These are phyloP conservation scores for Holothuria glaberrima DNA, from an alignment of 35 echinoderm and acorn worm species.

Conservation along the genomic window DNA sequence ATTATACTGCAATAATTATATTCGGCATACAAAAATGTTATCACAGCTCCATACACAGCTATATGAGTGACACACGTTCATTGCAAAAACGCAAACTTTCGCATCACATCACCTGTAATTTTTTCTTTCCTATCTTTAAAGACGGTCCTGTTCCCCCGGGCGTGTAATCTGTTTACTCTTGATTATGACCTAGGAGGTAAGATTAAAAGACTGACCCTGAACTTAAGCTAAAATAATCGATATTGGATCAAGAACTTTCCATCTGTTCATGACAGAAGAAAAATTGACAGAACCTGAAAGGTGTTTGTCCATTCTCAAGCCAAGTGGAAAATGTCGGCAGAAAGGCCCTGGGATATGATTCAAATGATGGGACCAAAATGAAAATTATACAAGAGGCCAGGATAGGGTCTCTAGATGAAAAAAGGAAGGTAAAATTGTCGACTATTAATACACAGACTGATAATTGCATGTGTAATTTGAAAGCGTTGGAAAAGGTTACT, in stretches of 20 bases:
- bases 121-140: constrained; percentile 45
- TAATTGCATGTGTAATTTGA: too few relatives aligned
- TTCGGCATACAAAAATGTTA: not conserved
- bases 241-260: constrained; percentile 63
- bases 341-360: constrained; percentile 50
- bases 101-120: constrained; percentile 31
- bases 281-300: constrained; percentile 57
- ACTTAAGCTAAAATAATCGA: constrained; percentile 60
- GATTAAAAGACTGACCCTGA: constrained; percentile 58
- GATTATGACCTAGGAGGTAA: constrained; percentile 51
- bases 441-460: too few relatives aligned
- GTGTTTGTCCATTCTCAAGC: constrained; percentile 56
- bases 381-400: constrained; percentile 20
- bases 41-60: not conserved
- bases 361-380: constrained; percentile 45
- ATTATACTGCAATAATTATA: not conserved
- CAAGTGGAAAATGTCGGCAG: constrained; percentile 29
- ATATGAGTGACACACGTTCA: not conserved
- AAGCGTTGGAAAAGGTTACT: not conserved
- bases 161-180: constrained; percentile 57
- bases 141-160: constrained; percentile 42
- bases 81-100: constrained; percentile 23
- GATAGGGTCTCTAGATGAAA: not conserved
- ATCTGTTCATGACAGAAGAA: constrained; percentile 39
- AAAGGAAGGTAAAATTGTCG: not conserved